Percentiles rank a stretch among this genome's conserved stretches.
Conservation (phyloP, 1,140 invertebrate genomes). For the Drosophila parabipectinata region DNA sequence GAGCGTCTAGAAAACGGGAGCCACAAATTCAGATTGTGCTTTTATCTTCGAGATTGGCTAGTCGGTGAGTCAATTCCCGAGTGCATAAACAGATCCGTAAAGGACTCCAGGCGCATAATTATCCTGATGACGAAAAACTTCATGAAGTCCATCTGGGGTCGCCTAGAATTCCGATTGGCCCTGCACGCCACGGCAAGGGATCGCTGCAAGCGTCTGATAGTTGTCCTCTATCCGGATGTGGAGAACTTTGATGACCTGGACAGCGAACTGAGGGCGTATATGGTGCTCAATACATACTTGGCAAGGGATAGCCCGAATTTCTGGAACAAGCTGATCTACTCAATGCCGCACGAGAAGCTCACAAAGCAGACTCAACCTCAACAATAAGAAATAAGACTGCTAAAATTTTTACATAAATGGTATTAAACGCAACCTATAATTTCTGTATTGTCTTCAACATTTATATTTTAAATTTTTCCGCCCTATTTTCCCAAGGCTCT, state of each 20-base stretch:
- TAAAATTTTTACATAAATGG: background rate
- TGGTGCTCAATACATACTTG: conserved; percentile 41
- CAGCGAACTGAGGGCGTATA: conserved; percentile 29
- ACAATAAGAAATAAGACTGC: background rate
- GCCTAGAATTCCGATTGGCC: conserved; percentile 31
- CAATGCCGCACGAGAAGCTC: conserved; percentile 37
- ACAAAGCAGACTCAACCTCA: background rate
- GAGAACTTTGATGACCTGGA: conserved; percentile 33
- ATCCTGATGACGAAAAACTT: conserved; percentile 31
- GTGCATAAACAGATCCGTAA: conserved; percentile 22
- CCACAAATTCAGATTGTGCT: conserved; percentile 14
- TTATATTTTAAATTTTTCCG: too few relatives aligned
- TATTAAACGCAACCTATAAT: too few relatives aligned
- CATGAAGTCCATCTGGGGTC: conserved; percentile 29
- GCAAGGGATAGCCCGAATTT: conserved; percentile 29
- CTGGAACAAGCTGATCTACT: conserved; percentile 44
- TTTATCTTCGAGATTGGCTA: conserved; percentile 29
- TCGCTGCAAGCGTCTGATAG: conserved; percentile 34
- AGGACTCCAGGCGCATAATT: conserved; percentile 29
- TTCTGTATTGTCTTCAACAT: too few relatives aligned
- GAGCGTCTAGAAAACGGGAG: conserved; percentile 11
- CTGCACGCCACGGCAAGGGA: conserved; percentile 29
- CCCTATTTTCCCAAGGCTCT: too few relatives aligned
- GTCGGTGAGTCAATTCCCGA: conserved; percentile 32
- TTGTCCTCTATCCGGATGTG: conserved; percentile 41